Conservation (phyloP, 2,888 invertebrate species). For the Tupiocoris notatus region DNA sequence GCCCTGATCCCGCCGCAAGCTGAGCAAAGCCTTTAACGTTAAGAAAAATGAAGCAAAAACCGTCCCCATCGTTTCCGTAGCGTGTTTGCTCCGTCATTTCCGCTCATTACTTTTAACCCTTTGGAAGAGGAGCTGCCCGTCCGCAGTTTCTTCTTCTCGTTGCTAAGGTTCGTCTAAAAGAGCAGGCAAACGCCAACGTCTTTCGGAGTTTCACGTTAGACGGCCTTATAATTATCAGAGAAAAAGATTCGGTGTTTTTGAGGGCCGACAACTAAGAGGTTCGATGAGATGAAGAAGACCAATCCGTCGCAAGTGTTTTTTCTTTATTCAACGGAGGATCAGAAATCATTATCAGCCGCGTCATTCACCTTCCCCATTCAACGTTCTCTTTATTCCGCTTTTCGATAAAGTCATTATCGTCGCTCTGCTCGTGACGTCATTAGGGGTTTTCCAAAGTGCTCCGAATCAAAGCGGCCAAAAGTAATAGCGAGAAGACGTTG, state of each 20-base stretch:
- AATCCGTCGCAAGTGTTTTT: too few species aligned
- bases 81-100: constrained; percentile 18
- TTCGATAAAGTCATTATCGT: constrained; percentile 25
- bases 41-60: neutral
- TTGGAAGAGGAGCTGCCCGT: neutral
- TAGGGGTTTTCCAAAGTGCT: neutral
- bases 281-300: too few species aligned
- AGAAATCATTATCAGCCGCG: constrained; percentile 21
- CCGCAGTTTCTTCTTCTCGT: neutral
- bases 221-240: constrained; percentile 14
- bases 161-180: neutral
- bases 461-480: neutral
- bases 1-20: too few species aligned
- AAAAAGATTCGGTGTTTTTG: neutral
- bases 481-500: neutral
- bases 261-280: neutral
- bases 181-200: constrained; percentile 8
- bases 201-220: neutral
- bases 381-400: neutral
- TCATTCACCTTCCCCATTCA: neutral
- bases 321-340: neutral
- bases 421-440: constrained; percentile 1
- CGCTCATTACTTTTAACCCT: constrained; percentile 30
- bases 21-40: neutral
- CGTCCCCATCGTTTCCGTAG: constrained; percentile 16